Evolutionary conservation across 2,113 vertebrate species (phyloP), one percentile per base, ranked within the genome.

Genomic region (Empidonax traillii): DNA sequence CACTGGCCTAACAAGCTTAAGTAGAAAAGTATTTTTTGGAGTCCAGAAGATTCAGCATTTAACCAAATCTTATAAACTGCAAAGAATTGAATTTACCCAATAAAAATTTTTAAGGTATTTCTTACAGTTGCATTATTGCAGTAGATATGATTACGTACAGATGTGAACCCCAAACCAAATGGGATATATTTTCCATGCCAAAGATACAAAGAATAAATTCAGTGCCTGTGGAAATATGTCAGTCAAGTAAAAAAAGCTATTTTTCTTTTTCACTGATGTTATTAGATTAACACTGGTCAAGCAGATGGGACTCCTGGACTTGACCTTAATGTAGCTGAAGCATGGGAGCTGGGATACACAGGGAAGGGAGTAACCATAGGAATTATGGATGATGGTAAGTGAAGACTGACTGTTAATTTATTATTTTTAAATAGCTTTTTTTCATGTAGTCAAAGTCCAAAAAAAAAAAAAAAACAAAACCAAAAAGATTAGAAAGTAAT

Each of bases 351-450:
- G 96, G 99, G 99, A 56, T 99, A 98, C 96, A 99, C 99, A 3
- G 99, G 99, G 41, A 99, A 98, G 97, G 99, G 99, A 90, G 99
- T 99, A 56, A 99, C 99, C 91, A 99, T 99, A 59, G 99, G 99
- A 92, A 99, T 99, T 91, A 99, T 99, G 99, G 99, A 99, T 63
- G 99, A 99, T 53, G 99, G 99, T 99, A 96, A 98, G 99, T 97
- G 85, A 84, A 90, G 79, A 68, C 90, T 81, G 52, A 75, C 22
- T 85, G 41, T 30, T 84, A 56, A 28, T 79, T 86, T 72, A 61
- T 37, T 74, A 33, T 41, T 61, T 91, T 39, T 23, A 86, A 94
- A 22, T 44, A 39, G 56, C 22, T 43, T 87, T 56, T 65, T 85
- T 78, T n/a, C 18, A 33, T 85, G 30, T 78, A 92, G 52, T 82